Conservation (phyloP, 2,797 vertebrate species). For the Pyrrhura leucotis region DNA sequence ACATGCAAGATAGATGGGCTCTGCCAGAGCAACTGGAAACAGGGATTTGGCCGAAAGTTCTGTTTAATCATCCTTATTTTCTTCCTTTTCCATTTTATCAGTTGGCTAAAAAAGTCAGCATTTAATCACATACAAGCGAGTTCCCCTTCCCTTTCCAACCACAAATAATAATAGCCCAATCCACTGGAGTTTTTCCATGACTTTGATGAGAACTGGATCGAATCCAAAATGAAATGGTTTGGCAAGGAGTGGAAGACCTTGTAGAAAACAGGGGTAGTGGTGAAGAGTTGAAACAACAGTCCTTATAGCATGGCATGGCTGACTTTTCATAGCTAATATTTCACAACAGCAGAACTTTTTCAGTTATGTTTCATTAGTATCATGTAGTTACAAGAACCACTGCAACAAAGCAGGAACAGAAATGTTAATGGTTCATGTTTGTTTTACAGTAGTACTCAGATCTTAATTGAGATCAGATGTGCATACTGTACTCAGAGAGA, state of each 20-base stretch:
- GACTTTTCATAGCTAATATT: not conserved
- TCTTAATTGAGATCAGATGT: not conserved
- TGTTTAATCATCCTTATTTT: not conserved
- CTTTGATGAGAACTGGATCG: not conserved
- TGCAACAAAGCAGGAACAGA: not conserved
- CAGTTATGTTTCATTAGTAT: not conserved
- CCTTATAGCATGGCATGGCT: not conserved
- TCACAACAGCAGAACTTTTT: not conserved
- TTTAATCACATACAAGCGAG: not conserved
- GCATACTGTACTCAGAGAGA: not conserved
- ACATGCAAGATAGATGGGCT: not conserved
- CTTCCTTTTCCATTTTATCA: slow-evolving; percentile 3
- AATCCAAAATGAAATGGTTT: slow-evolving; percentile 32
- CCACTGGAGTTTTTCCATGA: slow-evolving; percentile 20
- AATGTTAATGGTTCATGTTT: not conserved
- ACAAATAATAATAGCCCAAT: slow-evolving; percentile 22
- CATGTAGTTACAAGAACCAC: not conserved
- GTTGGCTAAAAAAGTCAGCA: slow-evolving; percentile 2
- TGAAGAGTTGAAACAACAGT: not conserved
- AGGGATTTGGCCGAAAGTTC: not conserved
- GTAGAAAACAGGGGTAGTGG: not conserved
- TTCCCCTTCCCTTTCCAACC: slow-evolving; percentile 5
- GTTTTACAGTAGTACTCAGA: not conserved
- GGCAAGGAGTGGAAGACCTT: not conserved
- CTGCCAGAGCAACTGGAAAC: not conserved